Percentiles rank a stretch among this genome's conserved stretches.
These are phyloP conservation scores for Nothoprocta pentlandii DNA, from an alignment of 2,113 vertebrate genomes.

Conservation along the genomic window DNA sequence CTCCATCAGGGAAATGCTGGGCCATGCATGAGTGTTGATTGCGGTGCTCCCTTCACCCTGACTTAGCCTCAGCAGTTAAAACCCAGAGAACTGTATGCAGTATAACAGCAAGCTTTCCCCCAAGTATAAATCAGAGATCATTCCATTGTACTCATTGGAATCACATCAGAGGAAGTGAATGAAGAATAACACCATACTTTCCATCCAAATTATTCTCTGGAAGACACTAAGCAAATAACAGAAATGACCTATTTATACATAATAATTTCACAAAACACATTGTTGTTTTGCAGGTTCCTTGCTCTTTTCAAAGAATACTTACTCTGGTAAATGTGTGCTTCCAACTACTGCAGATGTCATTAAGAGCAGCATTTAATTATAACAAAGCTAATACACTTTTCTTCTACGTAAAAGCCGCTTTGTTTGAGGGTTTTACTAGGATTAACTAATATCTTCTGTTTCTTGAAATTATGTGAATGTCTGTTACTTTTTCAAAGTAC, in stretches of 20 bases:
- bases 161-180: background rate
- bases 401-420: background rate
- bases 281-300: background rate
- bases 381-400: background rate
- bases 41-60: background rate
- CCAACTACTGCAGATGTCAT: background rate
- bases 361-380: conserved; percentile 3
- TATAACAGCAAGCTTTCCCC: background rate
- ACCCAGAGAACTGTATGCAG: background rate
- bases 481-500: background rate
- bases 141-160: background rate
- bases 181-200: background rate
- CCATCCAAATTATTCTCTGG: background rate
- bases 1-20: background rate
- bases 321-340: background rate
- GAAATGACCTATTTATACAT: background rate
- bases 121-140: background rate
- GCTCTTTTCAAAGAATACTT: background rate
- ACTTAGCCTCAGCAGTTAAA: background rate
- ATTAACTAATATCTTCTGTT: background rate
- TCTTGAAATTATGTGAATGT: background rate
- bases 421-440: conserved; percentile 11
- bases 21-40: accelerated
- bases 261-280: background rate
- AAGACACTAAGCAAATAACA: background rate